Evolutionary conservation across 2,797 vertebrate species (phyloP), one percentile per base, ranked within the genome.

Genomic region (Typhlichthys subterraneus): DNA sequence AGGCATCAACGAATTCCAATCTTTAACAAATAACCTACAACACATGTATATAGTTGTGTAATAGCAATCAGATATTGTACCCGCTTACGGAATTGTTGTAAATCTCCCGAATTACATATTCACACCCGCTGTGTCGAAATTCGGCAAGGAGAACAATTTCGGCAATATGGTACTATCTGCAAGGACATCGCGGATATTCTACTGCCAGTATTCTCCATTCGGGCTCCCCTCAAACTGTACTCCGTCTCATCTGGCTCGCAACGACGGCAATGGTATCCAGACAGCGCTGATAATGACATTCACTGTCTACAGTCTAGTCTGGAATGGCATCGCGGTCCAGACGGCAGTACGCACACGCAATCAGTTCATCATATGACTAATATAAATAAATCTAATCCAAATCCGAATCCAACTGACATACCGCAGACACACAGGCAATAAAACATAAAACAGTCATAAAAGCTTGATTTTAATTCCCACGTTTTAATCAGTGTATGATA

Each of bases 231-330:
- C 75, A 69, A 69, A 75, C 84, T 80, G 72, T 74, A 75, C 75
- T 81, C 80, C 81, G 60, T 80, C 79, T 79, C 73, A 78, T 73
- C 70, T 79, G 76, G 78, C 78, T 83, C 84, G 81, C 80, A 79
- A 75, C 76, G 74, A 70, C 70, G 82, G 82, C 85, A 69, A 80
- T 80, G 91, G 85, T 89, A 88, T 90, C 88, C 87, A 90, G 88
- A 88, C 83, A 81, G 82, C 75, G 70, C 85, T 86, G 91, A 90
- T 93, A 92, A 93, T 93, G 93, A 92, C 92, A 92, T 93, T 92
- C 92, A 81, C 87, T 79, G 88, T 88, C 86, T 88, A 76, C 84
- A 63, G 86, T 89, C 87, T 87, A 76, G 72, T 75, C 82, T 79
- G 80, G 59, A 65, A 56, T 75, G 68, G 73, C 70, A 68, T 71